phyloP scores from a whole-genome alignment of 1,140 invertebrate genomes.

The Drosophila pallidifrons region DNA sequence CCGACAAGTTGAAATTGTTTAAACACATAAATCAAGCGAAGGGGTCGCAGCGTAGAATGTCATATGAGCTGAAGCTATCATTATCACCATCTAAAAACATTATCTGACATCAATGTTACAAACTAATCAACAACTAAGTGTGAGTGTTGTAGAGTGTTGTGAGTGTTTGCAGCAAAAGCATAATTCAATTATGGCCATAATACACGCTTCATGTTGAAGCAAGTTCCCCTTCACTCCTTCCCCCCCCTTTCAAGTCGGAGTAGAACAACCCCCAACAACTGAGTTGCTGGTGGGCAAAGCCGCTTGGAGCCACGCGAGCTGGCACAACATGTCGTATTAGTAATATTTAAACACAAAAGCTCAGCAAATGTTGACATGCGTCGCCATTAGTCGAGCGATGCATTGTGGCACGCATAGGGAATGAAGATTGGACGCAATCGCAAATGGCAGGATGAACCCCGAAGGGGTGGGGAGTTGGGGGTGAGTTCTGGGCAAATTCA shows the following conservation, averaged over 20 bases:
- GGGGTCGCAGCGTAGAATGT: conserved; percentile 1
- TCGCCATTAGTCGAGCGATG: conserved; percentile 75
- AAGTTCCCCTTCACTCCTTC: not conserved
- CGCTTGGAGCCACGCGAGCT: conserved; percentile 47
- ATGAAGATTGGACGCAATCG: conserved; percentile 10
- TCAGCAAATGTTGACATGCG: conserved; percentile 80
- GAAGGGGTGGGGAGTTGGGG: not conserved
- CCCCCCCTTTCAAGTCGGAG: not conserved
- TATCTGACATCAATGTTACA: conserved; percentile 41
- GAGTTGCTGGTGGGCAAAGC: conserved; percentile 17
- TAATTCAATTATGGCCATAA: conserved; percentile 76
- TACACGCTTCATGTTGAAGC: conserved; percentile 45
- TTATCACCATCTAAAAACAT: conserved; percentile 52
- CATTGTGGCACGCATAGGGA: conserved; percentile 71
- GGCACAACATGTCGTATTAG: conserved; percentile 81
- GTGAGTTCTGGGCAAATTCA: conserved; percentile 52
- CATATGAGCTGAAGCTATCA: conserved; percentile 14
- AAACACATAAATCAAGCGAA: conserved; percentile 4
- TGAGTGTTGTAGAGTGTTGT: not conserved
- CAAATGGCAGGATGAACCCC: not conserved
- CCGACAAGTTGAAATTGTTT: not conserved
- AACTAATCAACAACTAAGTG: conserved; percentile 40
- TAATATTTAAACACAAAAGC: conserved; percentile 84
- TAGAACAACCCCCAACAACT: conserved; percentile 4
- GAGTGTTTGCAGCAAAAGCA: conserved; percentile 37